Evolutionary conservation across 1,140 invertebrate species (phyloP), one percentile per base, ranked within the genome.

Genomic region (Elymnias hypermnestra): DNA sequence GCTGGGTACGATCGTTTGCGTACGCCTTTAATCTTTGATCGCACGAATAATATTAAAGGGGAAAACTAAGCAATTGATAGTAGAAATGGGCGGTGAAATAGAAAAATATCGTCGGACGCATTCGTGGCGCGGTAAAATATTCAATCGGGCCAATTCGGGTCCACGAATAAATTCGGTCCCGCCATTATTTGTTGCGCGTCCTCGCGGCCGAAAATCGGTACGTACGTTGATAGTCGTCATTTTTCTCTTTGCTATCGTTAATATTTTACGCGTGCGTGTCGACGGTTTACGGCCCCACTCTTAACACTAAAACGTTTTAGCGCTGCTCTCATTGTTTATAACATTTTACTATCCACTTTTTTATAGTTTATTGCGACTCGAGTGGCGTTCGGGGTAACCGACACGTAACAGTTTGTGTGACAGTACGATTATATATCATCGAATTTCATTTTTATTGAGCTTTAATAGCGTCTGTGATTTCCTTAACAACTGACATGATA

Each of bases 231-330:
- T 81, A 78, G 75, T 73, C 75, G 73, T 81, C 81, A 82, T 78
- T 82, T 81, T 77, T 78, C 76, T 82, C 73, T 69, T 76, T 70
- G 65, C 63, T 73, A 76, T 84, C 77, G 77, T 84, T 81, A 82
- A 84, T 82, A 84, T 81, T 84, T 82, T 78, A 84, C 69, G 64
- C 64, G 74, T 82, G 75, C 77, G 81, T 84, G 81, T 78, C 76
- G 69, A 69, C 73, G 70, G 63, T 84, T 84, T 82, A 82, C 79
- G 77, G 69, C 59, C 69, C 72, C 72, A 82, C 77, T 79, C 77
- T 82, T 74, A 79, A 81, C 77, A 81, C 81, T 84, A 84, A 84
- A 84, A 77, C 81, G 76, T 75, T 84, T 84, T 79, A 68, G 74
- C 60, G 67, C 57, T 71, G 65, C 75, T 79, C 72, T 77, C 75